Base-by-base conservation (phyloP, 2,888 invertebrate genomes). In the Ichneumon xanthorius region DNA sequence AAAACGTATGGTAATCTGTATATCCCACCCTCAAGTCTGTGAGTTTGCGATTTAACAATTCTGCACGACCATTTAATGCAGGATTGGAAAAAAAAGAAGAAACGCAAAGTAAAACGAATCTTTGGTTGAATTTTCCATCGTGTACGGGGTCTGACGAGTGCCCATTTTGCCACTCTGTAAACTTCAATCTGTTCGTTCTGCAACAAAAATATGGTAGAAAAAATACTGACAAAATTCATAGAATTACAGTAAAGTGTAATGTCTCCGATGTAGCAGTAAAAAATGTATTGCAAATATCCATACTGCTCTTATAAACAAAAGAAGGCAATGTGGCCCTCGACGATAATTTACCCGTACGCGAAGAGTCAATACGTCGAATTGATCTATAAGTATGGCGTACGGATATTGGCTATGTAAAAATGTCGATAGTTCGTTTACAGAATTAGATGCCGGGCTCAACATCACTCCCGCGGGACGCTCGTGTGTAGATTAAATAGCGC, bases 401-500 rank as follows among this genome's bases (percentile, higher is more conserved):
- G 30, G 26, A 61, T 30, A 30, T 30, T 61, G 16, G 61, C 61
- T 26, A 30, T 30, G 61, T 14, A 14, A 30, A 73, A 61, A 73
- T 40, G 16, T 22, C 26, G 45, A 63, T 63, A 75, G 50, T 63
- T 63, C 19, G 33, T 67, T 67, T n/a, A 1, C 53, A 50, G 6
- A 33, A 30, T 61, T 73, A 65, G 30, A 68, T 53, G n/a, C 68
- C 48, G 73, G 68, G 40, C 77, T 68, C 73, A 61, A 68, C 11
- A 70, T 73, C 67, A 26, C 30, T 61, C 61, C 61, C 67, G 63
- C 9, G 45, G 45, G 40, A 63, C 22, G 63, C 37, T 61, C 65
- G 70, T 65, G 53, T 76, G 22, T 75, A 63, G 63, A 63, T 53
- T 73, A 68, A 55, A 58, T 50, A 77, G 58, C 65, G 55, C 68